Base-by-base conservation (phyloP, 2,888 invertebrate species). In the Acleris emargana region DNA sequence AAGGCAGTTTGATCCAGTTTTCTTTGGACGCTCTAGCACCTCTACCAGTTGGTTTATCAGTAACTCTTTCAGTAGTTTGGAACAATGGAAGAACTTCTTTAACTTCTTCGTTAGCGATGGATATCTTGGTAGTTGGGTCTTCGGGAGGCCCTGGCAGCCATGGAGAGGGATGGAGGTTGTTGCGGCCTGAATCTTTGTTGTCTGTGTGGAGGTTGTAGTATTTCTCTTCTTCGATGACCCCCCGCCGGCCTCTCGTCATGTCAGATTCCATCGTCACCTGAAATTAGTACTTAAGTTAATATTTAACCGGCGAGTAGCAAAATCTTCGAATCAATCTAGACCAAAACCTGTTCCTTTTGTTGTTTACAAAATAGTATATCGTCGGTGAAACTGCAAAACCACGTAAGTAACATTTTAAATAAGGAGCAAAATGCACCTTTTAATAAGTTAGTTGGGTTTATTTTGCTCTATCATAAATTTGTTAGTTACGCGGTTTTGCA, bases 1-100 rank as follows among this genome's bases (percentile, higher is more conserved):
- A 93, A 4, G 94, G 93, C 1, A 94, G 87, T 75, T 94, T 94
- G 16, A 94, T 89, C 94, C 94, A 95, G 74, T 94, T 94, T 70
- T 94, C 94, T 68, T 93, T 93, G 1, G 93, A 93, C 0, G 93
- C 93, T 72, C 94, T 87, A 0, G 94, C 93, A 62, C 94, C 95
- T 67, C 94, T 87, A 1, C 94, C 94, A 1, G 93, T 93, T 25
- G 94, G 94, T 79, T 88, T 92, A 58, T 93, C 93, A 3, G 89
- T 89, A 3, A 88, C 83, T 71, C 75, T 78, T 77, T 93, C 93
- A 16, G 93, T 92, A 7, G 91, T 92, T 69, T 88, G 89, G 60
- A 81, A 88, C 47, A 85, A 64, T 3, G 84, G 81, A 32, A 85
- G 63, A 1, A 80, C 76, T 58, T 88, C 86, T 60, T 86, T 86